These are phyloP conservation scores for Apamea anceps DNA, from an alignment of 2,888 invertebrate species.

Conservation along the genomic window DNA sequence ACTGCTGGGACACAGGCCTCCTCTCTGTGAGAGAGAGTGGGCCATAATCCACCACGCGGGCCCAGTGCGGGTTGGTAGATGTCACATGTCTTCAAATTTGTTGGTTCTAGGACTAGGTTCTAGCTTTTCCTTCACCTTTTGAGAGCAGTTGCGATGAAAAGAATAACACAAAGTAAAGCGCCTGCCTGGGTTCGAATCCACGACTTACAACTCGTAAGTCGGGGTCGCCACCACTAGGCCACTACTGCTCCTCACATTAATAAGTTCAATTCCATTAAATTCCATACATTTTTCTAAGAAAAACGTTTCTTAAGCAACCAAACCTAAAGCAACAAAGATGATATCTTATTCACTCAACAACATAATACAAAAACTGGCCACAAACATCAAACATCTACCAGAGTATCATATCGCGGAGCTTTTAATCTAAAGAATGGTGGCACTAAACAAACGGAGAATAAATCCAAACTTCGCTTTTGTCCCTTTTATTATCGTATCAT, in stretches of 20 bases:
- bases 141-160: too few relatives aligned
- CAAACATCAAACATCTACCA: slow-evolving; percentile 46
- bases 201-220: too few relatives aligned
- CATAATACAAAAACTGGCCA: slow-evolving; percentile 35
- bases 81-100: too few relatives aligned
- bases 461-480: slow-evolving; percentile 58
- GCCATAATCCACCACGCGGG: too few relatives aligned
- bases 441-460: slow-evolving; percentile 54
- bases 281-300: neutral
- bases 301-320: neutral
- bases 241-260: neutral
- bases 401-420: slow-evolving; percentile 42
- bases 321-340: slow-evolving; percentile 9
- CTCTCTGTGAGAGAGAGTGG: too few relatives aligned
- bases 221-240: too few relatives aligned
- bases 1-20: too few relatives aligned
- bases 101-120: too few relatives aligned
- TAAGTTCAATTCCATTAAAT: neutral
- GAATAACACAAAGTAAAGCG: too few relatives aligned
- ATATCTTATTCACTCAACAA: slow-evolving; percentile 31
- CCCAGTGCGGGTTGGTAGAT: too few relatives aligned
- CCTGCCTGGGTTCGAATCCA: too few relatives aligned
- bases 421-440: slow-evolving; percentile 59
- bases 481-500: slow-evolving; percentile 60
- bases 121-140: too few relatives aligned